These are phyloP conservation scores for Chouioia cunea DNA, from an alignment of 2,888 invertebrate genomes.

Conservation along the genomic window DNA sequence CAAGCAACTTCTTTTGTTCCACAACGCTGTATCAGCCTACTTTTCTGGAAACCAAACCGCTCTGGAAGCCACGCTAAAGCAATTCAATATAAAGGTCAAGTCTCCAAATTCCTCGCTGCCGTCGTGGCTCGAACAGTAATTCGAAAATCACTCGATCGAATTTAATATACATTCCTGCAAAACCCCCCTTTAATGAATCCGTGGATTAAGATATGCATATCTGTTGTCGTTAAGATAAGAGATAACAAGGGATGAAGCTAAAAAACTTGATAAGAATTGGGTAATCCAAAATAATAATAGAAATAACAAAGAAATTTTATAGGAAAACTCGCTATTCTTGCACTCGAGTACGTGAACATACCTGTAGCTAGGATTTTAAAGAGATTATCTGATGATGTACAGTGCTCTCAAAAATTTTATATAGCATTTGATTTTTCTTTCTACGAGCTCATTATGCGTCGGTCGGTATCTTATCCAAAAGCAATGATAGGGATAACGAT, in stretches of 20 bases:
- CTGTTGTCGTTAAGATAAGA: conserved; percentile 26
- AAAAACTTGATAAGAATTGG: conserved; percentile 10
- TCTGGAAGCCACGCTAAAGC: conserved; percentile 92
- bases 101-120: conserved; percentile 82
- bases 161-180: conserved; percentile 39
- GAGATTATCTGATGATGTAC: conserved; percentile 26
- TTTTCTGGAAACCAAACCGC: conserved; percentile 96
- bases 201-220: conserved; percentile 44
- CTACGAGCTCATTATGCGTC: neutral
- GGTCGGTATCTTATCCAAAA: neutral
- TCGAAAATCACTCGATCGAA: conserved; percentile 9
- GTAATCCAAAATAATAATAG: no score
- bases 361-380: conserved; percentile 37
- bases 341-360: conserved; percentile 42
- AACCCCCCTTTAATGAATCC: conserved; percentile 24
- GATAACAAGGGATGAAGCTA: conserved; percentile 1
- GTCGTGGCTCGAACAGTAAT: conserved; percentile 85
- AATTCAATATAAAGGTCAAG: conserved; percentile 93
- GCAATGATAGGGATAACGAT: no score
- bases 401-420: conserved; percentile 35
- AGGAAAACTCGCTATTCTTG: conserved; percentile 45
- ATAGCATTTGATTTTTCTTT: conserved; percentile 11
- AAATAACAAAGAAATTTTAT: conserved; percentile 36
- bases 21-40: conserved; percentile 97
- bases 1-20: conserved; percentile 94